Base-by-base conservation (phyloP, 2,113 vertebrate genomes). In the Thamnaconus septentrionalis region DNA sequence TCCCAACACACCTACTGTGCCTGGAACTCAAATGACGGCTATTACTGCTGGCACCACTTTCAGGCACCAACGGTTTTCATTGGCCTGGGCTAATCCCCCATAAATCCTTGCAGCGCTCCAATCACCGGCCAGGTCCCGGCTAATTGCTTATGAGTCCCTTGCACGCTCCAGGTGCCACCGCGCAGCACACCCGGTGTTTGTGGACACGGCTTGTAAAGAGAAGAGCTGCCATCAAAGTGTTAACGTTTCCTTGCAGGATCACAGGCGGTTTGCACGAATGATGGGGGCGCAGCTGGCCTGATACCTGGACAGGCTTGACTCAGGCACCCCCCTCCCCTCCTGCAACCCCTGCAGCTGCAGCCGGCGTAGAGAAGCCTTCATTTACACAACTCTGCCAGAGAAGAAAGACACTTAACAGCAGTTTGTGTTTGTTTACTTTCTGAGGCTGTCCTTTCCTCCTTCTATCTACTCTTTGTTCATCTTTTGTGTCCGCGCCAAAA, bases 1-100 rank as follows among this genome's bases (percentile, higher is more conserved):
- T 57, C 74, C 65, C 59, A 63, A 80, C 75, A 61, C 71, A 76
- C 79, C 76, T 79, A 76, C 73, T 85, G 79, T 63, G 78, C 65
- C 70, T 67, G 59, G 70, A 81, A 69, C 76, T 79, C 63, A 64
- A 87, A 76, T 77, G 63, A 79, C 64, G 67, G 71, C 81, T 71
- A 85, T 88, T 82, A 87, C 80, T 66, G 70, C 71, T 76, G 84
- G 85, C 79, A 84, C 75, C 81, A 89, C 85, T 91, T 90, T 89
- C 84, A 90, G 88, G 88, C 87, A 87, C 87, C 76, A 89, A 74
- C 63, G 72, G 71, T 82, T 91, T 92, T 91, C 82, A 88, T 79
- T 91, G 86, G 85, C 86, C 82, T 84, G 76, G 68, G 48, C 78
- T 80, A 83, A 85, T 88, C 77, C 79, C 82, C 84, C 83, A 82